Evolutionary conservation across 1,140 invertebrate species (phyloP).

Genomic region (Drosophila sulfurigaster): DNA sequence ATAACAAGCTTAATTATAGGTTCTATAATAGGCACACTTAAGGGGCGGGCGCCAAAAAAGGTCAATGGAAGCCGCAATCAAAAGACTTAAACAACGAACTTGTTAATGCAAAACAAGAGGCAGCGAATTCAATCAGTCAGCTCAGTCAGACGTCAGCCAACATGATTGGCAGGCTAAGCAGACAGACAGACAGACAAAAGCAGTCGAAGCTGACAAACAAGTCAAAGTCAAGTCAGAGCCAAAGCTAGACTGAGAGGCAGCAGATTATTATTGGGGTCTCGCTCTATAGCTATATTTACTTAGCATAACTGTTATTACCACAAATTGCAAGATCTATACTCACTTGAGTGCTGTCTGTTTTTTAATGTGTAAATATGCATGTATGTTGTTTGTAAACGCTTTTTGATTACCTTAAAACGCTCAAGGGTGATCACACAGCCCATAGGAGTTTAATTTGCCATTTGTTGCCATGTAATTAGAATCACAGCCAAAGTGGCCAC

Average conservation of each 20-base stretch:
- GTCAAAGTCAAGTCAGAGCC: conserved; percentile 28
- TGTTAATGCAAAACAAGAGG: conserved; percentile 25
- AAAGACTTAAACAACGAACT: conserved; percentile 57
- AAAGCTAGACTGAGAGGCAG: conserved; percentile 10
- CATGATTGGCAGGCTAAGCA: neutral
- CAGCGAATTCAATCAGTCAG: conserved; percentile 10
- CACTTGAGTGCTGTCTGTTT: no score
- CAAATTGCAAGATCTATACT: conserved; percentile 46
- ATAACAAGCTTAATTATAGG: conserved; percentile 45
- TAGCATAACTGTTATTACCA: conserved; percentile 41
- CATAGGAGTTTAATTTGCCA: conserved; percentile 26
- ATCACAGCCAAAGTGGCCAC: neutral
- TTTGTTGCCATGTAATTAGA: conserved; percentile 52
- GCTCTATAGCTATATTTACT: conserved; percentile 24
- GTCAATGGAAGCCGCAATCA: conserved; percentile 62
- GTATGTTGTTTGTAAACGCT: conserved; percentile 36
- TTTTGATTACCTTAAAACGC: conserved; percentile 61
- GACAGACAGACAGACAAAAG: neutral
- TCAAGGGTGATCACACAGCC: conserved; percentile 57
- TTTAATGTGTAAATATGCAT: neutral
- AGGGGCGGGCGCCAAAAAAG: conserved; percentile 44
- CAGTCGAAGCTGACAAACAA: neutral
- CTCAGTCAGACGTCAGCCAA: conserved; percentile 20
- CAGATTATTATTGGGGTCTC: conserved; percentile 22
- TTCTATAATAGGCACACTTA: conserved; percentile 30